Evolutionary conservation across 2,888 invertebrate species (phyloP), one percentile per base, ranked within the genome.

Genomic region (Abrostola tripartita): DNA sequence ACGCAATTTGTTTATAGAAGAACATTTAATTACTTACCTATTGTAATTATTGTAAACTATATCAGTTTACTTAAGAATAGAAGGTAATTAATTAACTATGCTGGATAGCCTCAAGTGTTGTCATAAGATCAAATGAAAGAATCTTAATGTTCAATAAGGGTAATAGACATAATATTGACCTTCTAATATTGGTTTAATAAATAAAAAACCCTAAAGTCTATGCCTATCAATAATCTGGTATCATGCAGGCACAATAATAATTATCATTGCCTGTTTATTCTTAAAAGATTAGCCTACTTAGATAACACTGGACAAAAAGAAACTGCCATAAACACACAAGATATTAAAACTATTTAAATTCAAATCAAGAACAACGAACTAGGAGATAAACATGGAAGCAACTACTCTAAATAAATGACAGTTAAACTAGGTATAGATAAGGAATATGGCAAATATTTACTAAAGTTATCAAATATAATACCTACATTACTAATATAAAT

Each of bases 331-430:
- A 8, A 5, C 9, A 8, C 5, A 47, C 24, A 14, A 7, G 14
- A 12, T 24, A 12, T 24, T 41, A 52, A 35, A 7, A 41, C 41
- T 12, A n/a, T 49, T 54, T 41, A 10, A 35, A 44, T 53, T 73
- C 8, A 53, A 53, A 69, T 60, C 37, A 53, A 52, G 52, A 66
- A 69, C 59, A 12, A 52, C 52, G 52, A 0, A 44, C 14, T 9
- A 24, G 44, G 24, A 54, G 37, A 65, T 40, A 35, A 35, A 36
- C 35, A 49, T 37, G 41, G 6, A 57, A 36, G 5, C 0, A 24
- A 40, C 8, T 42, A 52, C 14, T 44, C 36, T 41, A 5, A 8
- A 14, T 11, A 41, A 44, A 50, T 56, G 8, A 5, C 12, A 49
- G 35, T 41, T 47, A 38, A 5, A 7, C 5, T 1, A 9, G 8